phyloP scores from a whole-genome alignment of 2,113 vertebrate species.

The Rostratula benghalensis region DNA sequence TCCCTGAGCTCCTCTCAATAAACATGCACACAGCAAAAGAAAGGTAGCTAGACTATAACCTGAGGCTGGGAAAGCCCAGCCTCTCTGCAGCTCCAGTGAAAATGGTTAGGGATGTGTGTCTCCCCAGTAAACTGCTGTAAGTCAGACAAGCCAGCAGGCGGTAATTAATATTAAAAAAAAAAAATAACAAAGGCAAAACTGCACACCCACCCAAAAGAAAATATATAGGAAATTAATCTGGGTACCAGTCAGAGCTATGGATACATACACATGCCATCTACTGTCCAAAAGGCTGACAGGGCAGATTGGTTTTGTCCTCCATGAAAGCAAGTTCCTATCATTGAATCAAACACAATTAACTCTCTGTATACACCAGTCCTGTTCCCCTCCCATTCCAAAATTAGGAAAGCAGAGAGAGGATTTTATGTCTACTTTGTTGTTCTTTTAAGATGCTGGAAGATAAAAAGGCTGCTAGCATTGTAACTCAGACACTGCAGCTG shows the following conservation, averaged over 20 bases:
- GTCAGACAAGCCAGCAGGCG: not conserved
- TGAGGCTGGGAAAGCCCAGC: too few species aligned
- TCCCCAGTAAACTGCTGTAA: not conserved
- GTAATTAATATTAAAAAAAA: not conserved
- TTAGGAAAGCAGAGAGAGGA: not conserved
- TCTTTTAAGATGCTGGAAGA: constrained; percentile 69
- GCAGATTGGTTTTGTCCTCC: not conserved
- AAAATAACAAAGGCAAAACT: not conserved
- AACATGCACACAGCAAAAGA: not conserved
- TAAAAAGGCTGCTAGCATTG: constrained; percentile 38
- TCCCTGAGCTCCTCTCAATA: not conserved
- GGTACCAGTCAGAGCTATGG: not conserved
- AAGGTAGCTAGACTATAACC: not conserved
- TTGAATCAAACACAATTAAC: not conserved
- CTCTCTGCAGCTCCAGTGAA: not conserved
- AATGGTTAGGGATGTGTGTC: not conserved
- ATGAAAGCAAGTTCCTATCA: not conserved
- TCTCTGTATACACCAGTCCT: not conserved
- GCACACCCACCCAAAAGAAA: not conserved
- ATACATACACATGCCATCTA: not conserved
- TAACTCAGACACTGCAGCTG: constrained; percentile 64
- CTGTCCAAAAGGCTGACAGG: not conserved
- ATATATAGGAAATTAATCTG: not conserved
- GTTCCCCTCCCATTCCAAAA: not conserved
- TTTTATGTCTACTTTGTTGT: not conserved